Base-by-base conservation (phyloP, 2,797 vertebrate species). In the Acanthiza pusilla region DNA sequence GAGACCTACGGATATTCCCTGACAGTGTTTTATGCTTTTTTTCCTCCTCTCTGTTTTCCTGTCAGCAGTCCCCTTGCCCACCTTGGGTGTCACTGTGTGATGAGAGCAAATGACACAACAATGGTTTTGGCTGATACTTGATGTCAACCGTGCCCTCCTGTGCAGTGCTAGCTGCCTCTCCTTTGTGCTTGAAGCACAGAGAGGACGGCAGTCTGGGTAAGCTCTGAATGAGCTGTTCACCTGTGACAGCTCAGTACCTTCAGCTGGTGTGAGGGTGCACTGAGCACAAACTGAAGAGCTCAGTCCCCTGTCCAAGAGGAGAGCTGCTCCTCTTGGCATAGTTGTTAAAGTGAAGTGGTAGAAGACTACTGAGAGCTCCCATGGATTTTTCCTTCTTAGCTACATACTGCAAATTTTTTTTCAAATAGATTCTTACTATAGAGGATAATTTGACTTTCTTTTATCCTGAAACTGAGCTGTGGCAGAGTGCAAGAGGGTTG, bases 111-210 rank as follows among this genome's bases (percentile, higher is more conserved):
- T 65, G 72, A n/a, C 43, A 53, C 70, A 92, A 13, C 40, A n/a
- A 2, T 36, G 27, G 4, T 83, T 92, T 74, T 91, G 63, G 57
- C 72, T 43, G 58, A 70, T 87, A 50, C 38, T 60, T 76, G 62
- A 26, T 0, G 0, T 77, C 61, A 77, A 53, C 23, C 1, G 2
- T 83, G 77, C 48, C 62, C 38, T 91, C 55, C 19, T 1, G 1
- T 34, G 19, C 32, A 60, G 82, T 30, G 18, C 27, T 2, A 6
- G 48, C 73, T 88, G 45, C 47, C 48, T 62, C 34, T 32, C 5
- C 58, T 54, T 86, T 2, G 4, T 14, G 13, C 30, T 55, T 5
- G 2, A 45, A 74, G 23, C 4, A 13, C 45, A 10, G 32, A 58
- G 81, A n/a, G 55, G 57, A 65, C 18, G 10, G 16, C 9, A 20